Base-by-base conservation (phyloP, 1,140 invertebrate genomes). In the Stegodyphus dumicola region DNA sequence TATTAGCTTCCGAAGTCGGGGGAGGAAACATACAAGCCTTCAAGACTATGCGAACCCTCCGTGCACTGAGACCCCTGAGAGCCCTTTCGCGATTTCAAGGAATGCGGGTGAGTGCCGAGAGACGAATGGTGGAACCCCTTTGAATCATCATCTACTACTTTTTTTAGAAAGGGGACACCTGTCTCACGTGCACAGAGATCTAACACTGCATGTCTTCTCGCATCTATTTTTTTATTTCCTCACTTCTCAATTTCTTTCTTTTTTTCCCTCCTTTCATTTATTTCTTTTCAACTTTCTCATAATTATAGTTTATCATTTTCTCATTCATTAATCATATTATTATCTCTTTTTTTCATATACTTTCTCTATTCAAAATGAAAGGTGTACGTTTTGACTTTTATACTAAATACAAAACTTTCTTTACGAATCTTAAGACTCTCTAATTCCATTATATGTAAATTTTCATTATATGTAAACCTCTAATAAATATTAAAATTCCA, bases 41-140 rank as follows among this genome's bases (percentile, higher is more conserved):
- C 95, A 97, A 97, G 95, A 97, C 96, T 91, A 98, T 98, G 96
- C 93, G 96, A 94, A 97, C 96, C 90, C 93, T 98, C 90, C 94
- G 96, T 93, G 96, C 96, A 91, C 94, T 98, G 92, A 94, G 96
- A 91, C 96, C 96, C 90, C 93, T 98, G 92, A 73, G 88, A 76
- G 96, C 96, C 91, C 96, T 98, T 95, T 97, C 96, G 92, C 94
- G 96, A 92, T 97, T 97, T 95, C 96, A 98, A 94, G 96, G 96
- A 92, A 98, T 98, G 96, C 95, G 96, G 94, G 96, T 97, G 96
- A 93, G 95, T 95, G 77, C 84, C 75, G 73, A 77, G 81, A 64
- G 81, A 85, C 81, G 75, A 54, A 15, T 53, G 69, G 71, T 49
- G 17, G 18, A 73, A 75, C 75, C 81, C 81, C 53, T 11, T 74